Evolutionary conservation across 2,888 invertebrate species (phyloP), one percentile per base, ranked within the genome.

Genomic region (Tenthredo mesomela): DNA sequence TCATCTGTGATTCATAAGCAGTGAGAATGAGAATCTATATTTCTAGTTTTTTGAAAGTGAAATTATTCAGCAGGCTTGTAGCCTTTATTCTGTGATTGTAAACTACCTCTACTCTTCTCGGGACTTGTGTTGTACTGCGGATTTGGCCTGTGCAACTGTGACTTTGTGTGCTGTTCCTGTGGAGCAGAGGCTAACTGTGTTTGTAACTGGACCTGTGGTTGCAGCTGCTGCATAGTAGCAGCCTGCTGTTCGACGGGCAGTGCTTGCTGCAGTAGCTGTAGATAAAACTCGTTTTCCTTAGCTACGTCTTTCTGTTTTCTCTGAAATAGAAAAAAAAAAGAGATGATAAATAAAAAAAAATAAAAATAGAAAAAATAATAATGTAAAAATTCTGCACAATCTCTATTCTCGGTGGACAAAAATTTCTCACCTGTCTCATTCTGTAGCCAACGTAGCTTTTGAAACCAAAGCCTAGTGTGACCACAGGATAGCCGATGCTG

Each of bases 381-480:
- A 75, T 25, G 2, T 18, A 10, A 54, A 37, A 18, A 43, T 1
- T 43, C 1, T 15, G 43, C 18, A 33, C 73, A 73, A 12, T 21
- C 0, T 54, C n/a, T 54, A 54, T 43, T 21, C 18, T 75, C 29
- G 5, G 2, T 15, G 37, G 37, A n/a, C n/a, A 6, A 3, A 18
- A 12, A 40, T 29, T 65, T 43, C 61, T 93, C 92, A 95, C 95
- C 94, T 95, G 94, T 92, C 98, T 95, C 95, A 98, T 96, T 94
- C 98, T 96, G 93, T 97, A 97, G 89, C 97, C 97, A 87, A 98
- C 96, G 93, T 98, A 98, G 93, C 97, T 97, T 95, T 98, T 99
- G 91, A 98, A 97, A 91, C 98, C 98, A 94, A 98, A 98, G 89
- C 99, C 99, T 92, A 99, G 95, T 89, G 99, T 98, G 83, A 99